phyloP scores from a whole-genome alignment of 2,888 invertebrate genomes.

The Lycocerus yunnanus region DNA sequence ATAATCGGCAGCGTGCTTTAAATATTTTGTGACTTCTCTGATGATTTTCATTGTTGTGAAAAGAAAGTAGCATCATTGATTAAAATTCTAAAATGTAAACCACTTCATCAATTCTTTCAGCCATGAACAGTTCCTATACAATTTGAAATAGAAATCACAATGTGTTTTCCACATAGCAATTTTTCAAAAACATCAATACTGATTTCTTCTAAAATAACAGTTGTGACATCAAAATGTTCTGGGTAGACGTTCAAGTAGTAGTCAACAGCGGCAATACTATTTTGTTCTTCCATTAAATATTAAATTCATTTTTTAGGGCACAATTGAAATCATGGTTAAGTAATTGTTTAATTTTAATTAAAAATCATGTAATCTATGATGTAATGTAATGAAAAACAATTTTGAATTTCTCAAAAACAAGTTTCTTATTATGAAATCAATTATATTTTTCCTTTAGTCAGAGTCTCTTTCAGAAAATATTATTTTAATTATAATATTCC shows the following conservation, averaged over 20 bases:
- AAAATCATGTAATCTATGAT: neutral
- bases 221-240: neutral
- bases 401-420: neutral
- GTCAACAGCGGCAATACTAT: neutral
- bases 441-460: neutral
- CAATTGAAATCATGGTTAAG: neutral
- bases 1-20: neutral
- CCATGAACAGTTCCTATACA: neutral
- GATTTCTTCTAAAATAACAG: neutral
- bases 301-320: neutral
- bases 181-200: neutral
- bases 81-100: neutral
- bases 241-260: neutral
- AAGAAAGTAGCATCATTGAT: neutral
- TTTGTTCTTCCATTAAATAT: neutral
- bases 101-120: neutral
- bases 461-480: neutral
- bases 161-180: neutral
- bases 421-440: neutral
- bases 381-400: neutral
- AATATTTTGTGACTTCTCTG: neutral
- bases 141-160: neutral
- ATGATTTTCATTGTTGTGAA: no score
- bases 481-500: neutral
- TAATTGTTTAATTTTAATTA: neutral